Evolutionary conservation across 2,797 vertebrate species (phyloP).

Genomic region (Natrix natrix): DNA sequence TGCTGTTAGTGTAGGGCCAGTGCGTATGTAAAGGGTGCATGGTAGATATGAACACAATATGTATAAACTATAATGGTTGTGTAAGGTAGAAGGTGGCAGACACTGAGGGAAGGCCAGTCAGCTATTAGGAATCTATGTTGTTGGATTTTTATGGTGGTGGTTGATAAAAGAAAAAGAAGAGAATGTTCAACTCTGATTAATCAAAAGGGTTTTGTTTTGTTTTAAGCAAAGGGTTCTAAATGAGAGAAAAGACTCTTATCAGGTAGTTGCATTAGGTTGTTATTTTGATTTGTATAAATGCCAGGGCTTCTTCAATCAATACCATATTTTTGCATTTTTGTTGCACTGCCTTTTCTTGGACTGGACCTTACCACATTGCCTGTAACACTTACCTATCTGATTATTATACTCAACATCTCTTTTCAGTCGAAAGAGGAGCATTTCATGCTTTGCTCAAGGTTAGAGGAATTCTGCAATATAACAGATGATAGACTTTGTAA

Average conservation of each 20-base stretch:
- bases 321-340: neutral
- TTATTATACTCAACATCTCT: neutral
- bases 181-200: neutral
- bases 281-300: neutral
- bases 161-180: neutral
- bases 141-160: neutral
- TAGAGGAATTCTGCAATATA: neutral
- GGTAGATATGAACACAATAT: neutral
- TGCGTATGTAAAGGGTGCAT: neutral
- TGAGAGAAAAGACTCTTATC: neutral
- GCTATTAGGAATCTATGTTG: neutral
- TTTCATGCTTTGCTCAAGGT: neutral
- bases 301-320: neutral
- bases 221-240: neutral
- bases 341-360: neutral
- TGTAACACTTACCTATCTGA: neutral
- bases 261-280: neutral
- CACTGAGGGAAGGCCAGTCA: neutral
- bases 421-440: neutral
- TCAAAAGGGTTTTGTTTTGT: neutral
- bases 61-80: neutral
- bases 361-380: neutral
- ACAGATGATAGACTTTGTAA: neutral
- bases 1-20: neutral
- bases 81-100: neutral